Evolutionary conservation across 2,113 vertebrate genomes (phyloP).

Genomic region (Equus quagga): DNA sequence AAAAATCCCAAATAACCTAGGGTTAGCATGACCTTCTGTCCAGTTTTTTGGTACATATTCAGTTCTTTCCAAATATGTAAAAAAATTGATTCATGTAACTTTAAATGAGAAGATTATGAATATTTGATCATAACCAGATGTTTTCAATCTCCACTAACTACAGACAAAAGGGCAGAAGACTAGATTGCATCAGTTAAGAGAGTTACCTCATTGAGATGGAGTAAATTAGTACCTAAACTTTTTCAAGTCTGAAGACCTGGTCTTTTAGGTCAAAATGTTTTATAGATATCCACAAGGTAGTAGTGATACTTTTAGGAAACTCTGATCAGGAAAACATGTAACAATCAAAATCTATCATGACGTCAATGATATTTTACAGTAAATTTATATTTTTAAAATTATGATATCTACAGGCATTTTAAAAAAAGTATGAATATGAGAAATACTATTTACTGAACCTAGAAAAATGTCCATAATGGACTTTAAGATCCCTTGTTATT

Average conservation of each 20-base stretch:
- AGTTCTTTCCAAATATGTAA: neutral
- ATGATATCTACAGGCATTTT: neutral
- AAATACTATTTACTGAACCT: neutral
- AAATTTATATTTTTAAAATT: neutral
- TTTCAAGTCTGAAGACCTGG: neutral
- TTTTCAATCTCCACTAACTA: conserved; percentile 43
- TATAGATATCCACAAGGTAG: neutral
- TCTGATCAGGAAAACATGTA: neutral
- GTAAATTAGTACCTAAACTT: conserved; percentile 1
- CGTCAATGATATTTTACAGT: neutral
- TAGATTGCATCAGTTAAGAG: neutral
- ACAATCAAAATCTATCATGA: neutral
- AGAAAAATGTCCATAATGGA: neutral
- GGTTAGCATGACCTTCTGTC: conserved; percentile 2
- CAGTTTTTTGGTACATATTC: neutral
- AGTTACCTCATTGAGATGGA: conserved; percentile 12
- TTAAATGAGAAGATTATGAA: conserved; percentile 51
- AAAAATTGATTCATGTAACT: conserved; percentile 5
- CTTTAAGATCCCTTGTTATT: neutral
- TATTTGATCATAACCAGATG: conserved; percentile 55
- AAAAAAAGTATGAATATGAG: neutral
- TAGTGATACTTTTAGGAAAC: neutral
- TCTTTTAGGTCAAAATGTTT: conserved; percentile 30
- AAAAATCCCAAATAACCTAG: neutral
- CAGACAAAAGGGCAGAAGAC: conserved; percentile 28